Evolutionary conservation across 2,113 vertebrate genomes (phyloP).

Genomic region (Nerophis ophidion): DNA sequence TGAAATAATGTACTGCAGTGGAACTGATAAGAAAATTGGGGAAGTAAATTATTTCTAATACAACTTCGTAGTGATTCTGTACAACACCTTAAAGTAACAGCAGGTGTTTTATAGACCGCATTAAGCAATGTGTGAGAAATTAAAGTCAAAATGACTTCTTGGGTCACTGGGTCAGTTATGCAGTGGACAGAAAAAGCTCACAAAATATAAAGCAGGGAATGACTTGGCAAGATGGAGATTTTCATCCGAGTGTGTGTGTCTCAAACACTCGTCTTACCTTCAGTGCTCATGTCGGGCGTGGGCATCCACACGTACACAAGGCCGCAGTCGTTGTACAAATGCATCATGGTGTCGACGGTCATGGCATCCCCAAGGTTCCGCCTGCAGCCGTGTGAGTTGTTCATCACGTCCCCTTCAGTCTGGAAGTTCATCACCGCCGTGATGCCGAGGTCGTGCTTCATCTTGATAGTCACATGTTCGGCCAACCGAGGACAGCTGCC

Average conservation of each 20-base stretch:
- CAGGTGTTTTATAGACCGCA: too few species aligned
- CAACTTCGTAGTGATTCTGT: too few species aligned
- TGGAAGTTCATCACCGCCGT: constrained; percentile 97
- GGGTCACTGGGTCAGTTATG: too few species aligned
- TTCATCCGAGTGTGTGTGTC: background rate
- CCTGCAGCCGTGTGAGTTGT: constrained; percentile 88
- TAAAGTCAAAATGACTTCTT: too few species aligned
- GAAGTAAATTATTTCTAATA: too few species aligned
- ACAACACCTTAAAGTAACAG: too few species aligned
- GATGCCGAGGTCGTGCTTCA: constrained; percentile 87
- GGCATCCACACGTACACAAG: constrained; percentile 92
- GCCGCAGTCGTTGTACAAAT: constrained; percentile 83
- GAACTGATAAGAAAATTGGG: too few species aligned
- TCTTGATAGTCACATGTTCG: constrained; percentile 88
- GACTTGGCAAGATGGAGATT: background rate
- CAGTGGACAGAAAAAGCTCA: too few species aligned
- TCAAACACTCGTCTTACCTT: constrained; percentile 72
- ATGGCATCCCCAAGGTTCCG: constrained; percentile 74
- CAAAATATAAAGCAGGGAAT: background rate
- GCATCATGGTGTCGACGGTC: constrained; percentile 83
- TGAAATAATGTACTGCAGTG: too few species aligned
- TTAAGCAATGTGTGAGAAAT: too few species aligned
- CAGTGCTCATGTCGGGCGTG: constrained; percentile 95
- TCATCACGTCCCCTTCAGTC: constrained; percentile 85
- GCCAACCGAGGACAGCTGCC: constrained; percentile 92